phyloP scores from a whole-genome alignment of 1,140 invertebrate genomes.

The Palaemon carinicauda region DNA sequence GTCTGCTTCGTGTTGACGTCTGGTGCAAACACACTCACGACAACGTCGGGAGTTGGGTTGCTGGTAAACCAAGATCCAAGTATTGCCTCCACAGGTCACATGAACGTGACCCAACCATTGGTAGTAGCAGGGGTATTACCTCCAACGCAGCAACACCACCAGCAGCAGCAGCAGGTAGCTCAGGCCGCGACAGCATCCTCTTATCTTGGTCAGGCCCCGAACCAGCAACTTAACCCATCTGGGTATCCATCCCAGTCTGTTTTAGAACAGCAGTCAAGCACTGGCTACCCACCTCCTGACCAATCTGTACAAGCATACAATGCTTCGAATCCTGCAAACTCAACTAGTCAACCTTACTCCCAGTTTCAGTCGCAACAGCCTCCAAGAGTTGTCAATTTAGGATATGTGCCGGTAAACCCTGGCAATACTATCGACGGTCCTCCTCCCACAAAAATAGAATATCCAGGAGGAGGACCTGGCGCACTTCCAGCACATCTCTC shows the following conservation, averaged over 20 bases:
- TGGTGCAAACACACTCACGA: slow-evolving; percentile 40
- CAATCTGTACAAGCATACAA: slow-evolving; percentile 19
- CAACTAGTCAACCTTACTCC: slow-evolving; percentile 24
- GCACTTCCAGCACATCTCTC: neutral
- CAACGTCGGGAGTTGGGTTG: slow-evolving; percentile 42
- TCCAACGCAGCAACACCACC: slow-evolving; percentile 20
- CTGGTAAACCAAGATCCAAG: slow-evolving; percentile 32
- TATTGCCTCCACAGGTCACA: slow-evolving; percentile 15
- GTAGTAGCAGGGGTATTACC: slow-evolving; percentile 35
- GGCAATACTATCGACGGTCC: neutral
- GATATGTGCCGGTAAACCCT: slow-evolving; percentile 5
- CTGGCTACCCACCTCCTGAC: slow-evolving; percentile 27
- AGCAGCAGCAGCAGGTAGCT: slow-evolving; percentile 21
- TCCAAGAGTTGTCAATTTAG: slow-evolving; percentile 24
- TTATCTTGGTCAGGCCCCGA: slow-evolving; percentile 14
- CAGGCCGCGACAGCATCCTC: slow-evolving; percentile 2
- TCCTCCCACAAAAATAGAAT: slow-evolving; percentile 21
- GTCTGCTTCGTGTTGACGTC: slow-evolving; percentile 39
- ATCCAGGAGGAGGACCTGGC: slow-evolving; percentile 18
- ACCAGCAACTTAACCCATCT: slow-evolving; percentile 18
- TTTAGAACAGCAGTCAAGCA: slow-evolving; percentile 28
- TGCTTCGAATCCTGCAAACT: neutral
- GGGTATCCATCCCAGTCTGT: slow-evolving; percentile 20
- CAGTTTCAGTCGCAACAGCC: slow-evolving; percentile 36
- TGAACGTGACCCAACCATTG: slow-evolving; percentile 31